Base-by-base conservation (phyloP, 2,888 invertebrate species). In the Antitype chi region DNA sequence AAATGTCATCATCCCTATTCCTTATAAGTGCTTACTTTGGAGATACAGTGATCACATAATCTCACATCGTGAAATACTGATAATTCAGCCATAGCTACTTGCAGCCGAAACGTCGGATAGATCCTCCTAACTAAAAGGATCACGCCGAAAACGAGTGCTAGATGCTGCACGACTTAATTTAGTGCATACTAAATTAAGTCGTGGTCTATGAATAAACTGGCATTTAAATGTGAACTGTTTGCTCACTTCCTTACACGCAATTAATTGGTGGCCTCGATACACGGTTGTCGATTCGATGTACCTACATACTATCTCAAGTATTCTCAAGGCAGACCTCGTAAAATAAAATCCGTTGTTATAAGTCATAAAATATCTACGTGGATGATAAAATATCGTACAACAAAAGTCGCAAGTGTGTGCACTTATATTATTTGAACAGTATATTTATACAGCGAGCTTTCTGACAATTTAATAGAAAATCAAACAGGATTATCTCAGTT, bases 261-360 rank as follows among this genome's bases (percentile, higher is more conserved):
- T 47, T 53, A 59, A 53, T 64, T 17, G 32, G 43, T 25, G 57
- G 13, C 57, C 63, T 70, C 62, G n/a, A 63, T 77, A 25, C 25
- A 32, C 5, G 5, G 8, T 4, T 64, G 2, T 64, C 25, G n/a
- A 32, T 53, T 15, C n/a, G 6, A 57, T 57, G 38, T 59, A 43
- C 20, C 9, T 55, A 38, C 20, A 11, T 55, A 38, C 11, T 20
- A 57, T 69, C n/a, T 43, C 43, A 47, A 11, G 43, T 47, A 47
- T 47, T 47, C 11, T 47, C 32, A 64, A 47, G 20, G 3, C 25
- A 32, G 5, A 2, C 23, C 11, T 73, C 78, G 32, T 74, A 57
- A 78, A 73, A 73, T n/a, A n/a, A 73, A 73, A 73, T 62, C 43
- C 28, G 43, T 55, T 62, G 55, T 55, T 62, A 49, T n/a, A n/a